Evolutionary conservation across 2,888 invertebrate genomes (phyloP).

Genomic region (Ochropleura leucogaster): DNA sequence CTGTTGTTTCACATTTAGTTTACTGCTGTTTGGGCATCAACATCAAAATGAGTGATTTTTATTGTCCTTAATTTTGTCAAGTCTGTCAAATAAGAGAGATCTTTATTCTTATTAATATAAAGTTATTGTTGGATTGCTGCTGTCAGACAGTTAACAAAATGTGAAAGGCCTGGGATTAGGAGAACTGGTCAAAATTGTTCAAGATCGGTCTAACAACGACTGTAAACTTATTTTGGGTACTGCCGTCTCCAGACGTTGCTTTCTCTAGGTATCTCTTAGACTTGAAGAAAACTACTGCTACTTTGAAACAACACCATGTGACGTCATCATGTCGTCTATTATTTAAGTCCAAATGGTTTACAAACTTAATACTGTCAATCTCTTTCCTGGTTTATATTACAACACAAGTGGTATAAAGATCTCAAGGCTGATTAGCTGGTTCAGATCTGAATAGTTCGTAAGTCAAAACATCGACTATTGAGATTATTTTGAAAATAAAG

Average conservation of each 20-base stretch:
- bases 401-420: conserved; percentile 42
- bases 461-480: conserved; percentile 50
- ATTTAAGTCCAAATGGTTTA: not conserved
- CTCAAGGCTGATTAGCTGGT: conserved; percentile 47
- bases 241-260: not conserved
- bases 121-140: not conserved
- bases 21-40: not conserved
- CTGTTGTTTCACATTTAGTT: not conserved
- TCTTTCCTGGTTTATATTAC: conserved; percentile 11
- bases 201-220: not conserved
- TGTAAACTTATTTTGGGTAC: not conserved
- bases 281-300: not conserved
- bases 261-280: no score
- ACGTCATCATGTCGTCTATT: not conserved
- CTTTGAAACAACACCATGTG: not conserved
- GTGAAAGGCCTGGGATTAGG: not conserved
- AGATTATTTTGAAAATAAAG: conserved; percentile 57
- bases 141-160: not conserved
- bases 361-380: conserved; percentile 4
- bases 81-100: not conserved
- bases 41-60: not conserved
- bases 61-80: not conserved
- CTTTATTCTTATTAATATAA: not conserved
- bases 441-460: conserved; percentile 53
- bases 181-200: not conserved